Conservation (phyloP, 30 jellyfish, hydroid and myxozoan genomes). For the Euphysa ruthae region DNA sequence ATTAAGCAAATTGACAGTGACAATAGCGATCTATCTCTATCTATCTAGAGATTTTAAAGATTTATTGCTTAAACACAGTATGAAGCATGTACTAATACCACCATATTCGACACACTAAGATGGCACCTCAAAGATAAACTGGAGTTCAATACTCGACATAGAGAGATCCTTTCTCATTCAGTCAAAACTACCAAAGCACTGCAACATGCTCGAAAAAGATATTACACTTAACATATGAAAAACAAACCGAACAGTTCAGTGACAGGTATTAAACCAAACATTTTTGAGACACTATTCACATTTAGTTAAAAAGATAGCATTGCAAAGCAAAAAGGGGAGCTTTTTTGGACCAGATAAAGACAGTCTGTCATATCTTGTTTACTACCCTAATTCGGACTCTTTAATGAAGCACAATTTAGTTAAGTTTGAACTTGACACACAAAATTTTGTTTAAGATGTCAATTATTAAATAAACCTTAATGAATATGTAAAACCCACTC, state of each 20-base stretch:
- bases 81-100: slow-evolving; percentile 6
- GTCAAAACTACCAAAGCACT: not conserved
- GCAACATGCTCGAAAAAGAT: not conserved
- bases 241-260: not conserved
- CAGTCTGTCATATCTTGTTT: slow-evolving; percentile 21
- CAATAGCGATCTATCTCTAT: slow-evolving; percentile 21
- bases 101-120: slow-evolving; percentile 35
- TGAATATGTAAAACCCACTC: no score
- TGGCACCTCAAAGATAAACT: slow-evolving; percentile 31
- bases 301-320: not conserved
- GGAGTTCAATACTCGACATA: slow-evolving; percentile 16
- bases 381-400: not conserved
- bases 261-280: slow-evolving; percentile 1
- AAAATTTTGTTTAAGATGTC: no score
- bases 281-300: not conserved
- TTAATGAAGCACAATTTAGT: not conserved
- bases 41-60: slow-evolving; percentile 15
- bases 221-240: not conserved
- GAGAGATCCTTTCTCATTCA: not conserved
- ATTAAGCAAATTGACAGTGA: slow-evolving; percentile 8
- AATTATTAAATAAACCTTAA: no score
- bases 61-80: slow-evolving; percentile 8
- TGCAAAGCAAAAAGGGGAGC: slow-evolving; percentile 8
- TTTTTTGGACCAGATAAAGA: slow-evolving; percentile 14
- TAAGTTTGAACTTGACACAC: no score